Percentiles rank a stretch among this genome's conserved stretches.
Evolutionary conservation across 2,797 vertebrate genomes (phyloP).

Genomic region (Parauchenoglanis punctatus): DNA sequence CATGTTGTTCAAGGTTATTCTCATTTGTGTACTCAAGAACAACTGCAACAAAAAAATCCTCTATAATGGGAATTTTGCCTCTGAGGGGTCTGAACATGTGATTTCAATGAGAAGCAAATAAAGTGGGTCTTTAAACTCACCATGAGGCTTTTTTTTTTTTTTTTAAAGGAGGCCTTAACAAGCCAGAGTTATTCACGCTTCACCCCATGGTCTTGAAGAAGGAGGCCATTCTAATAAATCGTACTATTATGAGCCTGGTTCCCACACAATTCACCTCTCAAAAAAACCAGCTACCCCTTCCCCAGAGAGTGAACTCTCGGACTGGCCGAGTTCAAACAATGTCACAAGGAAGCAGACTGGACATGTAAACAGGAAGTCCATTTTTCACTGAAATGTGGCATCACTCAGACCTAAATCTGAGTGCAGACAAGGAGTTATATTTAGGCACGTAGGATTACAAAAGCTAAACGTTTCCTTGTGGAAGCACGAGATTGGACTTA

Average conservation of each 20-base stretch:
- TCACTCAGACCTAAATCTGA: slow-evolving; percentile 8
- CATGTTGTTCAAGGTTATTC: background rate
- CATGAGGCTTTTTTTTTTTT: background rate
- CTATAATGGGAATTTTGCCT: background rate
- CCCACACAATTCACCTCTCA: slow-evolving; percentile 51
- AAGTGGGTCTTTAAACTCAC: slow-evolving; percentile 4
- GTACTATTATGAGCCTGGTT: slow-evolving; percentile 49
- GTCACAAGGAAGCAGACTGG: slow-evolving; percentile 73
- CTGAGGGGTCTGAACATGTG: slow-evolving; percentile 12
- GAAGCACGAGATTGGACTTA: slow-evolving; percentile 27
- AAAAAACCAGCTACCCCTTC: slow-evolving; percentile 17
- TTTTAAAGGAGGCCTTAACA: slow-evolving; percentile 31
- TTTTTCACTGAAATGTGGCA: slow-evolving; percentile 27
- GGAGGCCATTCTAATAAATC: slow-evolving; percentile 52
- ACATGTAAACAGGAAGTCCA: slow-evolving; percentile 72
- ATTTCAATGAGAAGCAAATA: slow-evolving; percentile 9
- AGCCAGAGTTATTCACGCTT: slow-evolving; percentile 26
- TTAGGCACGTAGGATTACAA: background rate
- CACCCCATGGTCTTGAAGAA: slow-evolving; percentile 20
- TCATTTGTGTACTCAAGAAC: background rate
- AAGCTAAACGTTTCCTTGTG: slow-evolving; percentile 17
- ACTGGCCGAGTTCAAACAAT: slow-evolving; percentile 62
- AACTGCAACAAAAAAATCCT: background rate
- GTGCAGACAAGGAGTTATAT: background rate
- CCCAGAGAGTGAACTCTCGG: slow-evolving; percentile 24